A percentile compares a stretch with the other conserved stretches of the same genome.
These are phyloP conservation scores for Aradus depressus DNA, from an alignment of 2,888 invertebrate genomes.

Conservation along the genomic window DNA sequence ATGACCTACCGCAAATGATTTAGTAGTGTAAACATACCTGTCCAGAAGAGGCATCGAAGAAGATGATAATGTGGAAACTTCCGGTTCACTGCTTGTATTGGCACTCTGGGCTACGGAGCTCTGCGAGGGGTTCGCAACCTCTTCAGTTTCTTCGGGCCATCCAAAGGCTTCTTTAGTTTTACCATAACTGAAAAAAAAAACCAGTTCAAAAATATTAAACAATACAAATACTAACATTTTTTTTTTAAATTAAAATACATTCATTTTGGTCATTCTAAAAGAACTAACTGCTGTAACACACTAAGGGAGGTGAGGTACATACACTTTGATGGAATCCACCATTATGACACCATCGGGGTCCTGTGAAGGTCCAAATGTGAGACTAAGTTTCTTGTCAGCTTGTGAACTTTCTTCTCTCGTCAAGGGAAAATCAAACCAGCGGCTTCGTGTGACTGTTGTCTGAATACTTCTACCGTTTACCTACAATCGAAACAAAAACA, in stretches of 20 bases:
- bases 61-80: conserved; percentile 12
- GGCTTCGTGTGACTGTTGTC: conserved; percentile 58
- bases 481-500: too few relatives aligned
- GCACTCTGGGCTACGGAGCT: conserved; percentile 29
- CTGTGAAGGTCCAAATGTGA: conserved; percentile 73
- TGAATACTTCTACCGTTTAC: conserved; percentile 62
- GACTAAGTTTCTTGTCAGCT: conserved; percentile 79
- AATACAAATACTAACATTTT: background rate
- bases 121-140: conserved; percentile 41
- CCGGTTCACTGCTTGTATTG: conserved; percentile 15
- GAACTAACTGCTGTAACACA: too few relatives aligned
- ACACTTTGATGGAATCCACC: conserved; percentile 86
- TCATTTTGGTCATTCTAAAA: background rate
- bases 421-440: conserved; percentile 94
- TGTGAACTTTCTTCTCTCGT: conserved; percentile 86
- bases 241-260: background rate
- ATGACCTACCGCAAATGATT: too few relatives aligned
- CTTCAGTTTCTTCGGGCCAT: conserved; percentile 93
- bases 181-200: conserved; percentile 53
- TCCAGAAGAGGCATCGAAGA: conserved; percentile 23
- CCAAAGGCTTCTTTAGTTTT: conserved; percentile 92
- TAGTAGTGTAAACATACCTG: conserved; percentile 13
- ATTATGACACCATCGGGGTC: conserved; percentile 81
- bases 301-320: too few relatives aligned
- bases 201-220: background rate